A percentile compares a stretch with the other conserved stretches of the same genome.
phyloP scores from a whole-genome alignment of 2,888 invertebrate genomes.

The Volucella zonaria region DNA sequence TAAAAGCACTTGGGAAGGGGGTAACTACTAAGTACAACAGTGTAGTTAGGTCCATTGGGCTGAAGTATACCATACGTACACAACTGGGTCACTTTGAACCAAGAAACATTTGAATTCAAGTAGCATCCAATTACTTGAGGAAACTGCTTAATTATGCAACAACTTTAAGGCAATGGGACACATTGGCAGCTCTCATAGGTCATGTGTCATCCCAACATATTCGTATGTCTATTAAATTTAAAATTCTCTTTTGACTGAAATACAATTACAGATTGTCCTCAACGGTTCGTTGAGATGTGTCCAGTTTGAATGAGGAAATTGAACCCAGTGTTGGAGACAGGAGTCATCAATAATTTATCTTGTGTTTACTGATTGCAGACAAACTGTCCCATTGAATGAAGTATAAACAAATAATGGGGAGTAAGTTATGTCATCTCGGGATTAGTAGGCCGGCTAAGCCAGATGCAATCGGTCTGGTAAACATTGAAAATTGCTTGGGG shows the following conservation, averaged over 20 bases:
- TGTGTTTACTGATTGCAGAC: slow-evolving; percentile 15
- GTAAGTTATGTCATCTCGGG: slow-evolving; percentile 33
- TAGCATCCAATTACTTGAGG: slow-evolving; percentile 7
- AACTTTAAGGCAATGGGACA: slow-evolving; percentile 8
- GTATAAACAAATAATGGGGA: not conserved
- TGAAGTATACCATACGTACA: too few species aligned
- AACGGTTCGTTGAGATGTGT: not conserved
- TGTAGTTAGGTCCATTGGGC: too few species aligned
- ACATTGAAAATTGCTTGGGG: slow-evolving; percentile 25
- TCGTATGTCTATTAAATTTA: slow-evolving; percentile 5
- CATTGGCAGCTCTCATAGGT: not conserved
- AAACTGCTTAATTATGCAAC: slow-evolving; percentile 48
- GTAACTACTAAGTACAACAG: too few species aligned
- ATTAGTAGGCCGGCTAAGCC: slow-evolving; percentile 24
- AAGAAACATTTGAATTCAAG: slow-evolving; percentile 31
- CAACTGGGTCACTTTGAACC: not conserved
- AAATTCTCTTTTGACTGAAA: slow-evolving; percentile 34
- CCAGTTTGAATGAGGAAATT: not conserved
- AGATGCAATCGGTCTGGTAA: slow-evolving; percentile 15
- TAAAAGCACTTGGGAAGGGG: too few species aligned
- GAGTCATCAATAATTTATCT: slow-evolving; percentile 31
- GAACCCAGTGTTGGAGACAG: not conserved
- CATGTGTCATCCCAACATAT: not conserved
- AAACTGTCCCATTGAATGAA: not conserved
- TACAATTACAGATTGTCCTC: slow-evolving; percentile 10